Conservation (phyloP, 2,797 vertebrate genomes). For the Lithobates sylvaticus region DNA sequence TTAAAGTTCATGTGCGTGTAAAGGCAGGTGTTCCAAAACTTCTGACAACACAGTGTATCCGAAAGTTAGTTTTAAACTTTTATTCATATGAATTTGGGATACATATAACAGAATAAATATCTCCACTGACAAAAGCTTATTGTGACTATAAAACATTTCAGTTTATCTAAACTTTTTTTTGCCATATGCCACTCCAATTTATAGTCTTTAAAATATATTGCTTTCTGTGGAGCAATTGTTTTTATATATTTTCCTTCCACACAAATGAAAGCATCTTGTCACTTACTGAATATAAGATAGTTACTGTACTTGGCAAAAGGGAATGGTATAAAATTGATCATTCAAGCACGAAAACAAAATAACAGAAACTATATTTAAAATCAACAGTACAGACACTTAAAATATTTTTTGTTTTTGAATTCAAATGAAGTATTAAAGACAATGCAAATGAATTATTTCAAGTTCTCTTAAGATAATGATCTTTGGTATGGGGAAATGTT, state of each 20-base stretch:
- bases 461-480: not conserved
- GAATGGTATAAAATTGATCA: constrained; percentile 35
- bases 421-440: constrained; percentile 1
- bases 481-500: not conserved
- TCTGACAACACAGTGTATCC: not conserved
- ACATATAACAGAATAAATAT: constrained; percentile 17
- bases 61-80: not conserved
- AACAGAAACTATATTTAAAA: constrained; percentile 21
- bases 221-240: constrained; percentile 1
- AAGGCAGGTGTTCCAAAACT: no score
- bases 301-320: constrained; percentile 10
- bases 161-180: constrained; percentile 17
- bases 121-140: constrained; percentile 1
- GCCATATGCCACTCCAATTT: constrained; percentile 1
- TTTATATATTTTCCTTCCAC: constrained; percentile 22
- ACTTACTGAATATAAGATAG: constrained; percentile 29
- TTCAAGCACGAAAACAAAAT: constrained; percentile 31
- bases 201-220: constrained; percentile 39
- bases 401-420: constrained; percentile 5
- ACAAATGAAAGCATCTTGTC: constrained; percentile 40
- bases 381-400: not conserved
- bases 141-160: not conserved
- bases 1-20: no score
- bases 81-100: not conserved
- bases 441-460: not conserved